Base-by-base conservation (phyloP, 2,797 vertebrate species). In the Melanotaenia maccullochi region DNA sequence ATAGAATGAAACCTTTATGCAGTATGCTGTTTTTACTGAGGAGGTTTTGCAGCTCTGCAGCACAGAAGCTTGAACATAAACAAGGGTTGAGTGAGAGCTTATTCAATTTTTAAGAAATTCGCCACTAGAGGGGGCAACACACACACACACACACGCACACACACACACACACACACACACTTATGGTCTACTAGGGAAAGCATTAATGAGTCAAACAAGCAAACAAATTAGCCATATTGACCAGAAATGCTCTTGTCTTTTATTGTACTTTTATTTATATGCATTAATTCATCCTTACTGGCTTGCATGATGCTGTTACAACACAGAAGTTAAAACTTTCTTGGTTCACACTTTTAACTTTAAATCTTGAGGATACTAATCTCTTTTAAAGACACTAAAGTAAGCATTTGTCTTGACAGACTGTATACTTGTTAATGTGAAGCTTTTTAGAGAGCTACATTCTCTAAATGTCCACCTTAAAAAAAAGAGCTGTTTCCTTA, bases 51-150 rank as follows among this genome's bases (percentile, higher is more conserved):
- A 22, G 20, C 61, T 77, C 25, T 63, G 47, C 52, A 30, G n/a
- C 18, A 30, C 13, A 56, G 42, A 70, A 24, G 55, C 36, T 58
- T 75, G 40, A 24, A 55, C 4, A 33, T 4, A 32, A 62, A 9
- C 9, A 16, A 24, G 61, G 32, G 33, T 68, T 77, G 44, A 63
- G 73, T 69, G 24, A 64, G 58, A 66, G 71, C 60, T 83, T 70
- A 80, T 85, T 75, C 76, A 81, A 68, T 42, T 82, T 82, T 78
- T 84, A 25, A 84, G 22, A 59, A 36, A 59, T 66, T 25, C 12
- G 28, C 85, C 83, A 88, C 89, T 81, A 90, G 88, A 79, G 82
- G 88, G 86, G 70, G 81, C 76, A 84, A 70, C 63, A 68, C 56
- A 73, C 72, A 71, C 20, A 32, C 32, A 33, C 13, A 32, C 7